Percentiles rank a stretch among this genome's conserved stretches.
Evolutionary conservation across 1,140 invertebrate species (phyloP).

Genomic region (Manduca sexta): DNA sequence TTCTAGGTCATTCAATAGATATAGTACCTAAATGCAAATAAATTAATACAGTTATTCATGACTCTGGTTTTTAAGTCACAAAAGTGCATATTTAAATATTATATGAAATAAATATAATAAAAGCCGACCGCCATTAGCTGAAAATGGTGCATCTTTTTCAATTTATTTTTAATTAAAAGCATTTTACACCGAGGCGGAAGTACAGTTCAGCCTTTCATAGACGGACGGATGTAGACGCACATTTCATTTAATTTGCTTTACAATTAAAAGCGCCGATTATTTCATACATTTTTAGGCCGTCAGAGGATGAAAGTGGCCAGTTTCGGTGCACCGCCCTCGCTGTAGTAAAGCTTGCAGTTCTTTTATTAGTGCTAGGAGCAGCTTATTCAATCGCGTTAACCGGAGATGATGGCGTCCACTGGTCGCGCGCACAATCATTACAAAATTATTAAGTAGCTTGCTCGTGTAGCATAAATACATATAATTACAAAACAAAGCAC

Average conservation of each 20-base stretch:
- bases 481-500: no score
- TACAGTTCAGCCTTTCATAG: constrained; percentile 33
- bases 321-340: no score
- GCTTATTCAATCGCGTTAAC: no score
- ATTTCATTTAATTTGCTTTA: constrained; percentile 21
- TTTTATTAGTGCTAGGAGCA: no score
- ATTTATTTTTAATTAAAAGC: constrained; percentile 14
- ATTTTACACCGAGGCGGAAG: constrained; percentile 10
- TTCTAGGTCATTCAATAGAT: no score
- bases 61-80: no score
- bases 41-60: no score
- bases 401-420: no score
- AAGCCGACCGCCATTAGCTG: constrained; percentile 2
- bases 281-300: constrained; percentile 10
- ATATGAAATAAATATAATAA: neutral
- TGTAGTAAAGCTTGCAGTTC: no score
- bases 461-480: no score
- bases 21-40: neutral
- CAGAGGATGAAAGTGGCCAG: neutral
- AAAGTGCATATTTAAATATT: constrained; percentile 1
- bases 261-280: constrained; percentile 20
- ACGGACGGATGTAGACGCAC: constrained; percentile 46
- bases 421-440: no score
- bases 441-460: no score
- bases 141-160: constrained; percentile 3